Evolutionary conservation across 2,888 invertebrate genomes (phyloP), one percentile per base, ranked within the genome.

Genomic region (Cloeon dipterum): DNA sequence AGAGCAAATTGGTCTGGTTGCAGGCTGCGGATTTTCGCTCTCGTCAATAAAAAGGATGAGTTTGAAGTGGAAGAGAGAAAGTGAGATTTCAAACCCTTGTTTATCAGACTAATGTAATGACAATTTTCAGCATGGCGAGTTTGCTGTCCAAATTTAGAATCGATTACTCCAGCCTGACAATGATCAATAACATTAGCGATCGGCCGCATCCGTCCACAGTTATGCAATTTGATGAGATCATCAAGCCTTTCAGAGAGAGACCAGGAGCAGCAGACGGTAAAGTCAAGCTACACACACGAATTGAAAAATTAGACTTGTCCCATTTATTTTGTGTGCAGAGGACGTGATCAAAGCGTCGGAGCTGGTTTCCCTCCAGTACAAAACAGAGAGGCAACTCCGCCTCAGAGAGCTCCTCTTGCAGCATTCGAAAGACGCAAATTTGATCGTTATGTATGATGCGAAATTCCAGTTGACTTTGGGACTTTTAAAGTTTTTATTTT

Each of bases 321-420:
- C n/a, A n/a, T n/a, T n/a, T n/a, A n/a, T n/a, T n/a, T n/a, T n/a
- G n/a, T n/a, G n/a, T n/a, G n/a, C n/a, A n/a, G n/a, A n/a, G n/a
- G n/a, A n/a, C 44, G 57, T 59, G 40, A 72, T 83, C 38, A 73
- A 74, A 19, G 72, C 78, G 42, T 61, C 68, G 1, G 86, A 88
- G 56, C 59, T 82, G 41, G 54, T 66, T 23, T 68, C 70, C 5
- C 61, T 86, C 45, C 68, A 76, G 45, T 85, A 85, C 46, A 89
- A 89, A 60, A 93, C 89, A 1, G 72, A 81, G 57, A 66, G 94
- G 2, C 91, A 96, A 52, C 61, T 98, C 48, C 67, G 93, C 43
- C 66, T 94, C 43, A 68, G 91, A 33, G 96, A 98, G 55, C 62
- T 94, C 42, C 61, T 98, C 21, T 60, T 79, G 36, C 73, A 86